A percentile compares a stretch with the other conserved stretches of the same genome.
Conservation (phyloP, 2,888 invertebrate genomes). For the Hypena proboscidalis region DNA sequence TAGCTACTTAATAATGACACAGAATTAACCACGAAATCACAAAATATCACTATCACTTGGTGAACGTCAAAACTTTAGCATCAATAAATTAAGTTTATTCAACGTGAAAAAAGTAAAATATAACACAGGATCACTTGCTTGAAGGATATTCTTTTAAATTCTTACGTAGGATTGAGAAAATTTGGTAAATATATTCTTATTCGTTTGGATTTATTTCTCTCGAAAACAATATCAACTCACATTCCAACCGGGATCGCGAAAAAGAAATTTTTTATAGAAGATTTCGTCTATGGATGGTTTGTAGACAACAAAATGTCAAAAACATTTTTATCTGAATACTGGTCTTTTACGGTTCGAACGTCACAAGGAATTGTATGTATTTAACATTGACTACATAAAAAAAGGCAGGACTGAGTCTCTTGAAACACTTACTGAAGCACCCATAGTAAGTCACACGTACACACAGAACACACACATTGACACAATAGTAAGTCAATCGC, state of each 20-base stretch:
- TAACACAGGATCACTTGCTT: constrained; percentile 60
- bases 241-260: constrained; percentile 80
- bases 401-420: no score
- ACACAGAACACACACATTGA: no score
- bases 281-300: constrained; percentile 50
- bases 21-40: constrained; percentile 35
- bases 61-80: constrained; percentile 63
- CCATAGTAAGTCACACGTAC: no score
- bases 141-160: constrained; percentile 44
- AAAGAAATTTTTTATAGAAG: constrained; percentile 67
- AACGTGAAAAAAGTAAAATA: constrained; percentile 58
- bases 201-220: constrained; percentile 71
- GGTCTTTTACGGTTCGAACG: constrained; percentile 15
- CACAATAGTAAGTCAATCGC: no score
- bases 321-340: background rate
- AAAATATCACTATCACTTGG: constrained; percentile 55
- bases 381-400: no score
- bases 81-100: constrained; percentile 40
- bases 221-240: constrained; percentile 76
- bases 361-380: background rate
- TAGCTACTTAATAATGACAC: constrained; percentile 15
- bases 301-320: background rate
- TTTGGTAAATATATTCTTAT: constrained; percentile 52
- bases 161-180: constrained; percentile 50
- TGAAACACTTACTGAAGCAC: no score